Percentiles rank a stretch among this genome's conserved stretches.
Evolutionary conservation across 2,888 invertebrate species (phyloP).

Genomic region (Sphaerophoria rueppellii): DNA sequence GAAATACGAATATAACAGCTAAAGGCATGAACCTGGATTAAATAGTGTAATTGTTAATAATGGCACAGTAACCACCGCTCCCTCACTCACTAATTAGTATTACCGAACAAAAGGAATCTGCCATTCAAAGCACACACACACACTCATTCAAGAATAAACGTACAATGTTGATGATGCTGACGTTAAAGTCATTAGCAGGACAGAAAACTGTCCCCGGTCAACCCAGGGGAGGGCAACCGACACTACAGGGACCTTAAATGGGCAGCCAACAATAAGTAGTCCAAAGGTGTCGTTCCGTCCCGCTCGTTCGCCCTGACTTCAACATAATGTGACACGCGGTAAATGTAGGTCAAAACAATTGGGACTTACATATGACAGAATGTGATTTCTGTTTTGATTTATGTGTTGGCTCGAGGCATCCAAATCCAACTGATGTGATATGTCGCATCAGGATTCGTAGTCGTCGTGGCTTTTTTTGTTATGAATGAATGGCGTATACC

Average conservation of each 20-base stretch:
- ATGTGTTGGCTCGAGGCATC: slow-evolving; percentile 49
- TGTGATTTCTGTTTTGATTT: slow-evolving; percentile 71
- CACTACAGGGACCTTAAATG: not conserved
- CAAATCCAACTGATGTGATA: slow-evolving; percentile 51
- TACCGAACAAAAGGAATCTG: slow-evolving; percentile 53
- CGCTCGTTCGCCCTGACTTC: too few relatives aligned
- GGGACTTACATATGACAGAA: slow-evolving; percentile 70
- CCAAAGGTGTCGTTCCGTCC: slow-evolving; percentile 12
- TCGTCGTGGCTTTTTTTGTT: slow-evolving; percentile 32
- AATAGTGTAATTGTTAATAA: slow-evolving; percentile 70
- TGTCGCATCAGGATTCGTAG: slow-evolving; percentile 16
- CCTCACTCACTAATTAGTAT: slow-evolving; percentile 67
- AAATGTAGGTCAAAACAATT: slow-evolving; percentile 72
- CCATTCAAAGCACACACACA: not conserved
- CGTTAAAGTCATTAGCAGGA: slow-evolving; percentile 59
- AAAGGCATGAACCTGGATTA: slow-evolving; percentile 65
- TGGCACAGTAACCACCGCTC: slow-evolving; percentile 51
- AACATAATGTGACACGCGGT: not conserved
- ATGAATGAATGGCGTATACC: slow-evolving; percentile 26
- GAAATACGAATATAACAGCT: slow-evolving; percentile 18
- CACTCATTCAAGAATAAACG: too few relatives aligned
- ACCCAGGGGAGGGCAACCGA: slow-evolving; percentile 29
- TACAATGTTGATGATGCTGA: slow-evolving; percentile 57
- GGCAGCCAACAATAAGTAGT: not conserved
- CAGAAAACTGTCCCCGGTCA: slow-evolving; percentile 32